Evolutionary conservation across 1,140 invertebrate genomes (phyloP).

Genomic region (Oncopodura yosiiana): DNA sequence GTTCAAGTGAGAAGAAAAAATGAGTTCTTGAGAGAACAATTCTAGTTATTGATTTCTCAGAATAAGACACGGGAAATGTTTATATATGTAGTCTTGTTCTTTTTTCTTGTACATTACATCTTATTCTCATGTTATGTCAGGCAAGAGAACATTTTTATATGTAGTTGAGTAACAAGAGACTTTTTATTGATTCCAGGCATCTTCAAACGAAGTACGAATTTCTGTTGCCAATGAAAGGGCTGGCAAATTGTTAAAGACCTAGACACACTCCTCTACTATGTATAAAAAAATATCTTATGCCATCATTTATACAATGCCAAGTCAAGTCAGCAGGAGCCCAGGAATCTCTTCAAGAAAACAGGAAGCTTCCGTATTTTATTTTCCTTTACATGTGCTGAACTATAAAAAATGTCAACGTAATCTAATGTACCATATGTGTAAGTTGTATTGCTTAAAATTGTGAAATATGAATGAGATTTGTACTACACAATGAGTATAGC

Average conservation of each 20-base stretch:
- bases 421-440: too few species aligned
- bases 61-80: not conserved
- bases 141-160: not conserved
- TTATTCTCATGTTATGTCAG: not conserved
- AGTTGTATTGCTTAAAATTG: too few species aligned
- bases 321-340: too few species aligned
- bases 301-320: too few species aligned
- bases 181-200: slow-evolving; percentile 48
- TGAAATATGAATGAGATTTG: too few species aligned
- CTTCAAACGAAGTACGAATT: slow-evolving; percentile 74
- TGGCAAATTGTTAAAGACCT: slow-evolving; percentile 56
- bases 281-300: too few species aligned
- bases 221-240: slow-evolving; percentile 72
- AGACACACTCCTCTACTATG: not conserved
- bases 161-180: not conserved
- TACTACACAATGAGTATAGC: too few species aligned
- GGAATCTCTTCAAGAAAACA: too few species aligned
- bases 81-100: slow-evolving; percentile 3
- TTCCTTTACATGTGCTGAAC: too few species aligned
- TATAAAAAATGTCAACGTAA: too few species aligned
- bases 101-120: not conserved
- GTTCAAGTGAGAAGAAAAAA: not conserved
- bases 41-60: slow-evolving; percentile 7
- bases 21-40: slow-evolving; percentile 10
- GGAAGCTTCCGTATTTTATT: too few species aligned